Conservation (phyloP, 2,113 vertebrate genomes). For the Blennius ocellaris region DNA sequence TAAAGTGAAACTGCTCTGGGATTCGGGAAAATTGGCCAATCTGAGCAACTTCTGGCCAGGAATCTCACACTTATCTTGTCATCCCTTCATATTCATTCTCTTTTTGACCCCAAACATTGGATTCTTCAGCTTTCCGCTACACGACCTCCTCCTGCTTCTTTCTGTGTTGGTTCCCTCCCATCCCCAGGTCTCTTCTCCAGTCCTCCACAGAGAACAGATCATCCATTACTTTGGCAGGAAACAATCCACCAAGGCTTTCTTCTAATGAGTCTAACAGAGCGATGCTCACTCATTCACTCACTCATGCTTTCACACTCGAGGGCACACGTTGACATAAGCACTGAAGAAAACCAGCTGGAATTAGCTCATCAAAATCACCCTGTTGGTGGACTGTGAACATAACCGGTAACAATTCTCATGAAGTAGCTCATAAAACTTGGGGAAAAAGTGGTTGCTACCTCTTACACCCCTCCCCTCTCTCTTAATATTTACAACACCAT, state of each 20-base stretch:
- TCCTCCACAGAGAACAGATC: constrained; percentile 33
- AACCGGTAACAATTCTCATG: constrained; percentile 21
- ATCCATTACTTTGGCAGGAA: constrained; percentile 50
- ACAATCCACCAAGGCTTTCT: constrained; percentile 41
- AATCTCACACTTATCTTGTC: background rate
- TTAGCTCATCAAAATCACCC: constrained; percentile 42
- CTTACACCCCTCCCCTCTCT: background rate
- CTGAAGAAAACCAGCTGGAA: constrained; percentile 26
- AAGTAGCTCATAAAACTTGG: constrained; percentile 48
- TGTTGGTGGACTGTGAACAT: constrained; percentile 17
- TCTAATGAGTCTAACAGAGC: constrained; percentile 40
- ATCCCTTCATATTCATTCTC: background rate
- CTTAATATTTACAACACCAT: constrained; percentile 60
- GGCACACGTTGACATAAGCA: background rate
- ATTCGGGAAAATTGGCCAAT: constrained; percentile 25
- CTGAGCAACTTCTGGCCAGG: constrained; percentile 12
- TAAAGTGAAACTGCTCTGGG: constrained; percentile 12
- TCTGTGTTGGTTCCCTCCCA: too few species aligned
- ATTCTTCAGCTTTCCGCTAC: constrained; percentile 21
- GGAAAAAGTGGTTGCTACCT: constrained; percentile 24
- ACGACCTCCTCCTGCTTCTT: constrained; percentile 4
- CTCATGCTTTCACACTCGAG: background rate
- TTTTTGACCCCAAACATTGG: constrained; percentile 26
- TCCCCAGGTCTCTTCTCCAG: constrained; percentile 9
- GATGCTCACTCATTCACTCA: constrained; percentile 5